A percentile compares a stretch with the other conserved stretches of the same genome.
phyloP scores from a whole-genome alignment of 2,888 invertebrate genomes.

The Euproctis similis region DNA sequence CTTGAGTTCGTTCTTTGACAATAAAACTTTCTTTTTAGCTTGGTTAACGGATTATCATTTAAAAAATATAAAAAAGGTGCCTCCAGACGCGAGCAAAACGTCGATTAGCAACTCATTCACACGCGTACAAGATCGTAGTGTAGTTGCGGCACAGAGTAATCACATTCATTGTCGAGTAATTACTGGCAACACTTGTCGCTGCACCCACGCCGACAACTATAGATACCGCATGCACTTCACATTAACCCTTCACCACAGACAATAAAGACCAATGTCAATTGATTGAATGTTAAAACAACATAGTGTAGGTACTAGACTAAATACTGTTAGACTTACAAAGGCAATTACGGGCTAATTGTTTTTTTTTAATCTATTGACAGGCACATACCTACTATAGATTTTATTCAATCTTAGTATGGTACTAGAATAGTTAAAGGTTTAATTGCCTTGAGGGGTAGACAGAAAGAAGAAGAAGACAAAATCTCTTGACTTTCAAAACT shows the following conservation, averaged over 20 bases:
- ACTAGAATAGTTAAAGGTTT: too few species aligned
- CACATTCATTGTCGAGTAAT: conserved; percentile 70
- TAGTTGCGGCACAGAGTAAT: conserved; percentile 45
- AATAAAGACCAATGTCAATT: conserved; percentile 24
- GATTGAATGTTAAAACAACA: neutral
- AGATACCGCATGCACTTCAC: conserved; percentile 22
- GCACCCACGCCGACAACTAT: conserved; percentile 48
- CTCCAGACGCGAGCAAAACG: conserved; percentile 45
- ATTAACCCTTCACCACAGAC: conserved; percentile 24
- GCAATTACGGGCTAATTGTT: conserved; percentile 24
- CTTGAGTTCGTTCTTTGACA: too few species aligned
- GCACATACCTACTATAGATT: too few species aligned
- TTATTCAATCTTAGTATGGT: too few species aligned
- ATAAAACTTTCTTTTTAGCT: too few species aligned
- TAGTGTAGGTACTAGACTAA: conserved; percentile 14
- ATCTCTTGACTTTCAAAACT: too few species aligned
- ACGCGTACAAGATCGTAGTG: conserved; percentile 27
- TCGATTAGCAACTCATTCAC: conserved; percentile 53
- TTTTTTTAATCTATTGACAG: conserved; percentile 8
- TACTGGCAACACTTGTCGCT: conserved; percentile 62
- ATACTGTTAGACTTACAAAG: conserved; percentile 19
- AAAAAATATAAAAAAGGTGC: too few species aligned
- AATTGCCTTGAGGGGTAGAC: too few species aligned
- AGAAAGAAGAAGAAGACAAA: too few species aligned
- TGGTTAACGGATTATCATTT: too few species aligned